These are phyloP conservation scores for Acanthacorydalis orientalis DNA, from an alignment of 2,888 invertebrate species.

Conservation along the genomic window DNA sequence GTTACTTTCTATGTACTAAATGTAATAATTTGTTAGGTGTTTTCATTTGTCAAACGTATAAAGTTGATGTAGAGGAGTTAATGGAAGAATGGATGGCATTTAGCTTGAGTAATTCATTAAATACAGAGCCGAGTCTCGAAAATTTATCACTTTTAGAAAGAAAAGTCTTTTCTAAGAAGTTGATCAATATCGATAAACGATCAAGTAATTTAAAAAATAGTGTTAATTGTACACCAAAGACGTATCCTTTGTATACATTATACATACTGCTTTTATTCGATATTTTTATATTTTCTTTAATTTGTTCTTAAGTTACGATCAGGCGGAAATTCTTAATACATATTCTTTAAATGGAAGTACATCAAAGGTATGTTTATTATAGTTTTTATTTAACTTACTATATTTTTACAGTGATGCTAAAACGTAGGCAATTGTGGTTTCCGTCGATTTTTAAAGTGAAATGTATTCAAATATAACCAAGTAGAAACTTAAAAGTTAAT, in stretches of 20 bases:
- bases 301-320: not conserved
- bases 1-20: not conserved
- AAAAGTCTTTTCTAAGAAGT: conserved; percentile 39
- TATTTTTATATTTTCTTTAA: not conserved
- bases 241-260: not conserved
- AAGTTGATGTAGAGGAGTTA: conserved; percentile 48
- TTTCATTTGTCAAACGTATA: conserved; percentile 45
- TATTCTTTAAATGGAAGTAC: too few species aligned
- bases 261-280: not conserved
- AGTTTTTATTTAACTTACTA: not conserved
- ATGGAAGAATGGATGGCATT: conserved; percentile 68
- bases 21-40: conserved; percentile 26
- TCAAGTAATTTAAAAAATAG: not conserved
- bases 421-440: too few species aligned
- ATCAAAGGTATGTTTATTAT: not conserved
- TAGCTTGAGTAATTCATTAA: conserved; percentile 35
- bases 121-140: conserved; percentile 38
- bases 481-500: too few species aligned
- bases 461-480: too few species aligned
- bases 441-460: too few species aligned
- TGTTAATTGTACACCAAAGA: not conserved
- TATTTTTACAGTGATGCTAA: too few species aligned
- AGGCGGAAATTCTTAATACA: too few species aligned
- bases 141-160: conserved; percentile 43
- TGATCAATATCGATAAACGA: not conserved